Evolutionary conservation across 2,113 vertebrate genomes (phyloP), one percentile per base, ranked within the genome.

Genomic region (Calyptommatus sinebrachiatus): DNA sequence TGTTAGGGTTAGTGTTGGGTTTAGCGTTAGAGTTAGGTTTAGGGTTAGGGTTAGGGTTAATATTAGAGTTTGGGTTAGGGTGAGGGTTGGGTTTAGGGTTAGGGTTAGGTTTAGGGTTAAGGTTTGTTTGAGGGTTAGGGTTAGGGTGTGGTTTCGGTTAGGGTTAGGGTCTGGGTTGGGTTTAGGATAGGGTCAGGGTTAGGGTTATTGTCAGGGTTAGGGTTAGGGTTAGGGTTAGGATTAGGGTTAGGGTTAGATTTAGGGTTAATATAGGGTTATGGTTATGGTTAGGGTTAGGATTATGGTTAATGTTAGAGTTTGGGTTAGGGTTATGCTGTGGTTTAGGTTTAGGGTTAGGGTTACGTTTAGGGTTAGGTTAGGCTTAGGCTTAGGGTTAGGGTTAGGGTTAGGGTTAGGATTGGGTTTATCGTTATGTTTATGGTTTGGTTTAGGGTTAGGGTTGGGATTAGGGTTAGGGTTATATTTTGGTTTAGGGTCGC

Each of bases 401-500:
- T 26, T 71, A 26, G 22, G 24, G 45, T 46, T 71, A n/a, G 22
- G 41, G 70, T 71, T 71, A 71, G 70, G 70, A 45, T 71, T 71
- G 26, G 70, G 70, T 4, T 71, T 71, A 46, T n/a, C n/a, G n/a
- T n/a, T n/a, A n/a, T n/a, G n/a, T n/a, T n/a, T n/a, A n/a, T n/a
- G n/a, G n/a, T n/a, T n/a, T n/a, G n/a, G n/a, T n/a, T n/a, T n/a
- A n/a, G n/a, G 70, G 41, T 48, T 48, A 48, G 48, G 7, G 68
- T 70, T 70, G 45, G 68, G 31, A 45, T 71, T 71, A 48, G 41
- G 21, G 41, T 71, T 71, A 48, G 41, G 70, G 70, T 71, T 48
- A 48, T n/a, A n/a, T n/a, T n/a, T n/a, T n/a, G 41, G 21, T 41
- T 71, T 71, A 71, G 70, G 70, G 60, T 83, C 60, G 68, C 28